A percentile compares a stretch with the other conserved stretches of the same genome.
phyloP scores from a whole-genome alignment of 1,140 invertebrate species.

The Liolophura sinensis region DNA sequence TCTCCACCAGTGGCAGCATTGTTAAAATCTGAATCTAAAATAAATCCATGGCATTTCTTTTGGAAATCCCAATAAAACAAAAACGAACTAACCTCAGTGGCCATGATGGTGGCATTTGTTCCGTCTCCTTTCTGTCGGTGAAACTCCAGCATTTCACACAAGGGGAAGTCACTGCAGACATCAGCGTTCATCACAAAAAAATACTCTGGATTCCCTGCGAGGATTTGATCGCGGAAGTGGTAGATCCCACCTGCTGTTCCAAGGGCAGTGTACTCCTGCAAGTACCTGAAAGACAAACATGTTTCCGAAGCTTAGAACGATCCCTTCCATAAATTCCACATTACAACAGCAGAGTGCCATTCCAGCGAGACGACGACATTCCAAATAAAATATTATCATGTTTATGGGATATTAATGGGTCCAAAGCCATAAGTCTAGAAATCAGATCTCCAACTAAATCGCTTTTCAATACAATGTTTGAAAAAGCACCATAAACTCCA shows the following conservation, averaged over 20 bases:
- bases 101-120: constrained; percentile 60
- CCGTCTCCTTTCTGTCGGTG: constrained; percentile 63
- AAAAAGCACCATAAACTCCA: too few relatives aligned
- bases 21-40: background rate
- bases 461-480: too few relatives aligned
- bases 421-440: too few relatives aligned
- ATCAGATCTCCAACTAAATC: too few relatives aligned
- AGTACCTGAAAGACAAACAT: constrained; percentile 66
- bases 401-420: too few relatives aligned
- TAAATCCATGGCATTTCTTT: background rate
- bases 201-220: constrained; percentile 82
- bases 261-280: constrained; percentile 92
- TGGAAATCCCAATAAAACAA: background rate
- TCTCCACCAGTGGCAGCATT: background rate
- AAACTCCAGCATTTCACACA: constrained; percentile 83
- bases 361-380: too few relatives aligned
- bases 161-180: constrained; percentile 95
- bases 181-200: constrained; percentile 98
- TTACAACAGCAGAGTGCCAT: too few relatives aligned
- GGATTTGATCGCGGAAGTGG: constrained; percentile 95
- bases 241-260: constrained; percentile 97
- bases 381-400: too few relatives aligned
- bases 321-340: too few relatives aligned
- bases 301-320: background rate
- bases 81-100: constrained; percentile 57